A percentile compares a stretch with the other conserved stretches of the same genome.
phyloP scores from a whole-genome alignment of 2,888 invertebrate species.

The Cheilosia variabilis region DNA sequence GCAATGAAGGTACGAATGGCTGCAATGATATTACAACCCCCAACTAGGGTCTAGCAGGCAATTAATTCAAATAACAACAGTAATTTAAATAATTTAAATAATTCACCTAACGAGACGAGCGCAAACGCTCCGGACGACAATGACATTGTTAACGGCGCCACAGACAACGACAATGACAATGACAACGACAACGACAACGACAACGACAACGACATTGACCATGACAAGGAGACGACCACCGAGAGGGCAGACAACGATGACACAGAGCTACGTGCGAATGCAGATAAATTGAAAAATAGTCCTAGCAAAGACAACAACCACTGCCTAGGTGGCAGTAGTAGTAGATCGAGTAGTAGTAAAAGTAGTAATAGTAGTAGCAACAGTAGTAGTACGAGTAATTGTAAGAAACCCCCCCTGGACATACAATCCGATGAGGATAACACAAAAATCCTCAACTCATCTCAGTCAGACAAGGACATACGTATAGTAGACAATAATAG shows the following conservation, averaged over 20 bases:
- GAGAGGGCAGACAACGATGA: constrained; percentile 32
- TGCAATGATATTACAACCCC: constrained; percentile 94
- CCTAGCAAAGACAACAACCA: constrained; percentile 63
- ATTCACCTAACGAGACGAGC: constrained; percentile 71
- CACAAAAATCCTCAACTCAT: constrained; percentile 62
- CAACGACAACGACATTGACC: constrained; percentile 2
- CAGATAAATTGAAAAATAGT: constrained; percentile 67
- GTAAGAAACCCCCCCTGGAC: constrained; percentile 45
- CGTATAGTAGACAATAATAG: constrained; percentile 49
- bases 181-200: constrained; percentile 8
- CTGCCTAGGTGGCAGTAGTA: constrained; percentile 69
- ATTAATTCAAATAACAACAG: constrained; percentile 80
- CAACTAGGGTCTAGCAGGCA: constrained; percentile 90
- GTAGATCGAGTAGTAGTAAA: constrained; percentile 71
- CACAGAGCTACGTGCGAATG: constrained; percentile 22
- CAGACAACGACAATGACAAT: constrained; percentile 47
- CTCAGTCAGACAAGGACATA: constrained; percentile 48
- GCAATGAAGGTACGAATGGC: constrained; percentile 95
- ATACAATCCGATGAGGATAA: constrained; percentile 68
- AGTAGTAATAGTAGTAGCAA: constrained; percentile 71
- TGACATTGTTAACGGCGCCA: constrained; percentile 1
- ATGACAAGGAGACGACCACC: constrained; percentile 12
- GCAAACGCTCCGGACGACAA: constrained; percentile 37
- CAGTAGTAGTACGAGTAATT: constrained; percentile 65
- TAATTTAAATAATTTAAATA: constrained; percentile 75